phyloP scores from a whole-genome alignment of 1,140 invertebrate genomes.

The Andrena cerasifolii region DNA sequence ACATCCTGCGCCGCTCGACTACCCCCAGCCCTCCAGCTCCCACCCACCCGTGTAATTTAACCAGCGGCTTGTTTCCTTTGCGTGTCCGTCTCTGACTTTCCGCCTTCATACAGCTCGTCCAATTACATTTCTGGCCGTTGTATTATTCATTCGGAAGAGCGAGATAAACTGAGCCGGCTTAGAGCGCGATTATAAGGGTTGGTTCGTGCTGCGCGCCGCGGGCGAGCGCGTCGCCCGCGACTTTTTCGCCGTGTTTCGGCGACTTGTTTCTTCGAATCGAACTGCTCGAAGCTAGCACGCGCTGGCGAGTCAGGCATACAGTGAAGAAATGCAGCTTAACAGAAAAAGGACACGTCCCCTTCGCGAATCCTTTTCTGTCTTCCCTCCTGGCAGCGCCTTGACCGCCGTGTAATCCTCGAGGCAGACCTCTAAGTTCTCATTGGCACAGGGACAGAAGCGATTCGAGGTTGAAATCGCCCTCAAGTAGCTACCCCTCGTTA shows the following conservation, averaged over 20 bases:
- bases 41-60: slow-evolving; percentile 22
- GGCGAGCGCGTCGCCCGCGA: background rate
- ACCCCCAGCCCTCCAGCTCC: slow-evolving; percentile 2
- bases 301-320: background rate
- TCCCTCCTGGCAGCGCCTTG: too few relatives aligned
- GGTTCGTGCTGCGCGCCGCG: background rate
- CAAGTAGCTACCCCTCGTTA: slow-evolving; percentile 16
- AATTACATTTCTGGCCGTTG: slow-evolving; percentile 49
- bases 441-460: background rate
- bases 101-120: slow-evolving; percentile 35
- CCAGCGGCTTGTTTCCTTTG: slow-evolving; percentile 42
- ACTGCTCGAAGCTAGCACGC: background rate
- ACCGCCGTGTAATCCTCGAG: too few relatives aligned
- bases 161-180: slow-evolving; percentile 41
- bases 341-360: too few relatives aligned
- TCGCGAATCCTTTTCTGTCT: too few relatives aligned
- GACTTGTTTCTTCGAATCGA: background rate
- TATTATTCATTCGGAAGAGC: slow-evolving; percentile 46
- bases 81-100: slow-evolving; percentile 40
- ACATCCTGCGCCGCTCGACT: slow-evolving; percentile 17
- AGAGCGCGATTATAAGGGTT: slow-evolving; percentile 38
- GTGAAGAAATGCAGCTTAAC: too few relatives aligned
- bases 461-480: background rate
- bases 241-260: background rate
- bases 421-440: too few relatives aligned